phyloP scores from a whole-genome alignment of 2,888 invertebrate species.

The Mesopsocus fuscifrons region DNA sequence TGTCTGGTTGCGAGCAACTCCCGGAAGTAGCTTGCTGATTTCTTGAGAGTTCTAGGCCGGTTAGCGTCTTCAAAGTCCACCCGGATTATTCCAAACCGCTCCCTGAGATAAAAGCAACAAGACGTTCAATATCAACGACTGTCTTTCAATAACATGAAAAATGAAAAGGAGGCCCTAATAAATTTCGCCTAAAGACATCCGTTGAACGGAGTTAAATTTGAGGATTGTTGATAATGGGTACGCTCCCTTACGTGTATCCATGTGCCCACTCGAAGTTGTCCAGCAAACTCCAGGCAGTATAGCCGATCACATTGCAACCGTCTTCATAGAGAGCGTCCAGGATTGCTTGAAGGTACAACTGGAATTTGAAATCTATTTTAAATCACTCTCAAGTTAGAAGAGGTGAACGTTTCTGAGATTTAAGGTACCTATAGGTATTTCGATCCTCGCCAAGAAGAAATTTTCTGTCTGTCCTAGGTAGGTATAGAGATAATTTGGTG shows the following conservation, averaged over 20 bases:
- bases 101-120: constrained; percentile 1
- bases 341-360: constrained; percentile 26
- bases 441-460: too few relatives aligned
- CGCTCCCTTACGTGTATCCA: constrained; percentile 46
- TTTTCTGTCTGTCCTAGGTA: too few relatives aligned
- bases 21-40: constrained; percentile 2
- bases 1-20: not conserved
- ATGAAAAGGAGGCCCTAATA: too few relatives aligned
- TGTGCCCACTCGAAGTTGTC: constrained; percentile 67
- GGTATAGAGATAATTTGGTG: too few relatives aligned
- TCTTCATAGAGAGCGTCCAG: constrained; percentile 31
- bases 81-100: constrained; percentile 6
- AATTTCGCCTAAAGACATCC: too few relatives aligned
- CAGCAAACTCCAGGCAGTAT: constrained; percentile 58
- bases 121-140: too few relatives aligned
- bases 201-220: too few relatives aligned
- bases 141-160: too few relatives aligned
- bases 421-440: too few relatives aligned
- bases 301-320: constrained; percentile 36
- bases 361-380: constrained; percentile 1
- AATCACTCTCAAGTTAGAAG: not conserved
- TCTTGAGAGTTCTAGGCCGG: constrained; percentile 3
- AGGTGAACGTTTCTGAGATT: too few relatives aligned
- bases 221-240: too few relatives aligned
- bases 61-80: constrained; percentile 10